Percentiles rank a stretch among this genome's conserved stretches.
Conservation (phyloP, 1,140 invertebrate species). For the Drosophila ambigua region DNA sequence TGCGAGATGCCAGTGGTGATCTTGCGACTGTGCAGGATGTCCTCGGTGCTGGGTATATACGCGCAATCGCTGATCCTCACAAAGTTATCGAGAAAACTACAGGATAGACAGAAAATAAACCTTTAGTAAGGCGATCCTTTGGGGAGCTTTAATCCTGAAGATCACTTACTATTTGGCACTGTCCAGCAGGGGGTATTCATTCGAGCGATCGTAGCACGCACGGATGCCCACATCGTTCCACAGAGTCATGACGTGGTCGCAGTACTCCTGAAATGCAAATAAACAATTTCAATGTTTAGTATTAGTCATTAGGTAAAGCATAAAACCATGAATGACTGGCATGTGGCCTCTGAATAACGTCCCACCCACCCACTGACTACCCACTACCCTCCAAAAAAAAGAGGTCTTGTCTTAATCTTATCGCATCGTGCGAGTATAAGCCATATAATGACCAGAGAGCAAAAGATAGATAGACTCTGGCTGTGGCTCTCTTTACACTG, state of each 20-base stretch:
- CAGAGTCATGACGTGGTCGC: conserved; percentile 86
- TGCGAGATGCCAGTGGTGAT: conserved; percentile 89
- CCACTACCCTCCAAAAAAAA: conserved; percentile 11
- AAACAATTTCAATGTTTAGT: conserved; percentile 6
- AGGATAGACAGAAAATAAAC: conserved; percentile 19
- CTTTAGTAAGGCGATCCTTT: conserved; percentile 20
- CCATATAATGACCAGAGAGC: conserved; percentile 32
- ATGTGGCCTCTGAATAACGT: neutral
- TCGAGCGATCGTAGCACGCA: conserved; percentile 88
- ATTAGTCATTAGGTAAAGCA: conserved; percentile 43
- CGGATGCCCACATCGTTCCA: conserved; percentile 89
- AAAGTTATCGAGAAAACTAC: conserved; percentile 88
- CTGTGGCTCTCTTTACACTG: no score
- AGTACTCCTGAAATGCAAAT: conserved; percentile 86
- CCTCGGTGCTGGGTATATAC: conserved; percentile 88
- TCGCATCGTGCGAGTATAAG: conserved; percentile 17
- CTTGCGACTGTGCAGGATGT: conserved; percentile 89
- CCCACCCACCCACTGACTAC: conserved; percentile 5
- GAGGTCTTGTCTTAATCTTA: conserved; percentile 53
- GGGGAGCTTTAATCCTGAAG: neutral
- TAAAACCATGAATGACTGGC: conserved; percentile 36
- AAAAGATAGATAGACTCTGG: no score
- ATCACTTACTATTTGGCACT: conserved; percentile 90
- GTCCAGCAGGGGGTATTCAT: conserved; percentile 92
- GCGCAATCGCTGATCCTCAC: conserved; percentile 86